A percentile compares a stretch with the other conserved stretches of the same genome.
phyloP scores from a whole-genome alignment of 1,140 invertebrate genomes.

The Conopomorpha cramerella region DNA sequence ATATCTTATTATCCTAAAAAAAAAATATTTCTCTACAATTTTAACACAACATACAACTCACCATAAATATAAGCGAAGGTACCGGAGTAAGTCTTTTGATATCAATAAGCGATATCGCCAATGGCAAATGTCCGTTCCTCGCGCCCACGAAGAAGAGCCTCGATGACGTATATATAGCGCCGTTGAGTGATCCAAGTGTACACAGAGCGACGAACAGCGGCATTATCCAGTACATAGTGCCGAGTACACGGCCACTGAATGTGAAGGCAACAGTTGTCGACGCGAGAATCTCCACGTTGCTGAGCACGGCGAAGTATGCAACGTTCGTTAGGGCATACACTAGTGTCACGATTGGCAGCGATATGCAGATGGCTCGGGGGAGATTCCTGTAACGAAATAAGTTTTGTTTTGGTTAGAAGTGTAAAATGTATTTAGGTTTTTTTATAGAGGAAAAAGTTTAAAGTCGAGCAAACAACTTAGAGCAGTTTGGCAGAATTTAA shows the following conservation, averaged over 20 bases:
- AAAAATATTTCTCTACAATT: not conserved
- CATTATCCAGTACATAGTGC: conserved; percentile 82
- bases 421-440: not conserved
- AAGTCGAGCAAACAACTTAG: no score
- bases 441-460: no score
- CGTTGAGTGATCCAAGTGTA: conserved; percentile 86
- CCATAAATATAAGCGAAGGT: conserved; percentile 89
- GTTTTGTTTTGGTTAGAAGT: not conserved
- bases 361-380: conserved; percentile 88
- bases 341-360: conserved; percentile 85
- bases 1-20: no score
- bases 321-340: conserved; percentile 90
- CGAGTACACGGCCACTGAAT: conserved; percentile 82
- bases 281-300: conserved; percentile 75
- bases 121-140: conserved; percentile 86
- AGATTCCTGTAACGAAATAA: conserved; percentile 73
- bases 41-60: conserved; percentile 51
- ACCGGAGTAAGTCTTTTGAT: conserved; percentile 85
- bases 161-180: conserved; percentile 86
- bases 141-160: conserved; percentile 91
- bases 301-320: conserved; percentile 88
- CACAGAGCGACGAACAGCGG: conserved; percentile 86
- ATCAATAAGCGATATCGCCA: conserved; percentile 86
- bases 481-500: no score
- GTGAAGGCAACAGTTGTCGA: conserved; percentile 93